These are phyloP conservation scores for Cygnus buccinator DNA, from an alignment of 2,113 vertebrate genomes.

Conservation along the genomic window DNA sequence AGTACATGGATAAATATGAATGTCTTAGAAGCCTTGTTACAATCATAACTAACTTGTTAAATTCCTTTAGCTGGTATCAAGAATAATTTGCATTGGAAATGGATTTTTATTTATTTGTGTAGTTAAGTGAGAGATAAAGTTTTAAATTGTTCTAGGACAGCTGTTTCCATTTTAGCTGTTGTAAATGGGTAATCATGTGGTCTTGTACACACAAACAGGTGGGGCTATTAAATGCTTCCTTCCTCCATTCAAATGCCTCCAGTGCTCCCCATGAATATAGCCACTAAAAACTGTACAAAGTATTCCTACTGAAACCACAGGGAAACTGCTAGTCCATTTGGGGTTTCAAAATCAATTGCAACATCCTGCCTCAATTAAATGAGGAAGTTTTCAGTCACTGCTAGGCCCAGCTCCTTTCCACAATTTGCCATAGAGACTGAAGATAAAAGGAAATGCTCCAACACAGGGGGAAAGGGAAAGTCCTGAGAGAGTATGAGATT, in stretches of 20 bases:
- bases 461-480: not conserved
- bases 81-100: slow-evolving; percentile 49
- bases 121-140: slow-evolving; percentile 16
- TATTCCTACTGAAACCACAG: not conserved
- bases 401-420: not conserved
- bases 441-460: not conserved
- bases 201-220: slow-evolving; percentile 10
- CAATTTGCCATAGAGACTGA: not conserved
- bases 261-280: not conserved
- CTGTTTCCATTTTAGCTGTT: slow-evolving; percentile 55
- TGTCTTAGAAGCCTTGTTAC: not conserved
- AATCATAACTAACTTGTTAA: slow-evolving; percentile 24
- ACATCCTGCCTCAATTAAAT: not conserved
- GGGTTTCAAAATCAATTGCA: not conserved
- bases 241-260: not conserved
- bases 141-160: slow-evolving; percentile 48
- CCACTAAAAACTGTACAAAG: not conserved
- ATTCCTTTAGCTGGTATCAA: not conserved
- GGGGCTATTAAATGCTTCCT: slow-evolving; percentile 4
- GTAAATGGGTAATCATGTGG: slow-evolving; percentile 20
- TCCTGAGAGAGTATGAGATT: not conserved
- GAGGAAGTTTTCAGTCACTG: not conserved
- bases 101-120: slow-evolving; percentile 13
- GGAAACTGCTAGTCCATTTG: not conserved
- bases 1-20: not conserved